A percentile compares a stretch with the other conserved stretches of the same genome.
These are phyloP conservation scores for Euleptes europaea DNA, from an alignment of 2,113 vertebrate species.

Conservation along the genomic window DNA sequence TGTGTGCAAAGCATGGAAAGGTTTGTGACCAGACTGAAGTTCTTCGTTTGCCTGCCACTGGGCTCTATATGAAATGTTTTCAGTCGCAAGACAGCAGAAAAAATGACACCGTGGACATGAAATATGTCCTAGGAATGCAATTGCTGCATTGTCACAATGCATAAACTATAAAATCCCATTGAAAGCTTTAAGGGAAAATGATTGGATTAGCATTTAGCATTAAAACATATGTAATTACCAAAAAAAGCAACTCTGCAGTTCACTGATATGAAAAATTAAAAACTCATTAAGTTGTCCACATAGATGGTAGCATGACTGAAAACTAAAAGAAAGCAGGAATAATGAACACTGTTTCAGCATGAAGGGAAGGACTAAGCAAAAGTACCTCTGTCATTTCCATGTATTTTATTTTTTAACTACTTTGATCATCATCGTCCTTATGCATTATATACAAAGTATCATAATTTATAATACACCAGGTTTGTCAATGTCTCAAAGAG, in stretches of 20 bases:
- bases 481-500: conserved; percentile 28
- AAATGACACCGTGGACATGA: neutral
- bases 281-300: neutral
- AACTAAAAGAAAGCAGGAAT: neutral
- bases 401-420: conserved; percentile 29
- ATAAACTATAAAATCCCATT: neutral
- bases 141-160: neutral
- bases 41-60: neutral
- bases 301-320: neutral
- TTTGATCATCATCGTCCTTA: neutral
- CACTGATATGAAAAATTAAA: conserved; percentile 7
- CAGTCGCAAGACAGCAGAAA: neutral
- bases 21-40: neutral
- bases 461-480: neutral
- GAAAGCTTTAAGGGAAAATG: conserved; percentile 5
- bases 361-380: conserved; percentile 4
- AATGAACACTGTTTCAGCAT: conserved; percentile 20
- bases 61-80: neutral
- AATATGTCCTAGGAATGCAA: conserved; percentile 1
- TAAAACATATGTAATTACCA: conserved; percentile 12
- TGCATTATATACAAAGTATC: neutral
- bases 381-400: neutral
- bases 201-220: neutral
- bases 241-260: neutral
- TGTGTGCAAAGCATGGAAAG: neutral